Evolutionary conservation across 1,140 invertebrate species (phyloP).

Genomic region (Conus betulinus): DNA sequence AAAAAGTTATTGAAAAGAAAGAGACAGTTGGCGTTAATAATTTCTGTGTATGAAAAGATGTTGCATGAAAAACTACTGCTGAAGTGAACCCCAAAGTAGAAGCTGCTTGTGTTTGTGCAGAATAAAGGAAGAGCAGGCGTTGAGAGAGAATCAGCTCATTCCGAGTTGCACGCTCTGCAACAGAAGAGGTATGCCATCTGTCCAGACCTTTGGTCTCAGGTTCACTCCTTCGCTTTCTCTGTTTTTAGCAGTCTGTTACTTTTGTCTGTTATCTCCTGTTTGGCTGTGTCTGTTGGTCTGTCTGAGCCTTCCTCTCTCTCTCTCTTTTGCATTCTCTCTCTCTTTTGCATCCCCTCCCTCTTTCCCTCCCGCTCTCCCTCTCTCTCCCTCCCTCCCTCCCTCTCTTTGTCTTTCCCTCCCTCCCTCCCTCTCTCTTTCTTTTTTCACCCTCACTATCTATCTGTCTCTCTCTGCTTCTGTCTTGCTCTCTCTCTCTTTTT

Average conservation of each 20-base stretch:
- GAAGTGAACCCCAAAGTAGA: too few species aligned
- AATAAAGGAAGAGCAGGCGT: neutral
- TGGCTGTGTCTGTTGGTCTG: neutral
- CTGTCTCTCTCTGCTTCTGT: neutral
- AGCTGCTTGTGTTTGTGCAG: neutral
- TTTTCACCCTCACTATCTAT: neutral
- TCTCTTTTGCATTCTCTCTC: constrained; percentile 25
- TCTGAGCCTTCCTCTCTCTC: too few species aligned
- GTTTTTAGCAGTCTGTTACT: neutral
- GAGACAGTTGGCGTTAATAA: too few species aligned
- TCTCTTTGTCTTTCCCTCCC: neutral
- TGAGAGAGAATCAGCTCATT: neutral
- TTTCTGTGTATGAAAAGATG: too few species aligned
- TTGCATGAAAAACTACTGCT: too few species aligned
- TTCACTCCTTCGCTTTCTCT: neutral
- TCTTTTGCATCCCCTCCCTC: constrained; percentile 18
- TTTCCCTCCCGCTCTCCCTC: constrained; percentile 14
- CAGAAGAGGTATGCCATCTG: neutral
- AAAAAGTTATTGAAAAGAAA: too few species aligned
- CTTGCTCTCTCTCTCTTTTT: neutral
- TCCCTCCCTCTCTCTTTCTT: constrained; percentile 17
- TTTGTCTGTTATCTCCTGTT: neutral
- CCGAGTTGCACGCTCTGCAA: neutral
- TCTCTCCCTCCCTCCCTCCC: constrained; percentile 9
- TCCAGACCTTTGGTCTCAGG: too few species aligned